phyloP scores from a whole-genome alignment of 2,113 vertebrate species.

The Sialia sialis region DNA sequence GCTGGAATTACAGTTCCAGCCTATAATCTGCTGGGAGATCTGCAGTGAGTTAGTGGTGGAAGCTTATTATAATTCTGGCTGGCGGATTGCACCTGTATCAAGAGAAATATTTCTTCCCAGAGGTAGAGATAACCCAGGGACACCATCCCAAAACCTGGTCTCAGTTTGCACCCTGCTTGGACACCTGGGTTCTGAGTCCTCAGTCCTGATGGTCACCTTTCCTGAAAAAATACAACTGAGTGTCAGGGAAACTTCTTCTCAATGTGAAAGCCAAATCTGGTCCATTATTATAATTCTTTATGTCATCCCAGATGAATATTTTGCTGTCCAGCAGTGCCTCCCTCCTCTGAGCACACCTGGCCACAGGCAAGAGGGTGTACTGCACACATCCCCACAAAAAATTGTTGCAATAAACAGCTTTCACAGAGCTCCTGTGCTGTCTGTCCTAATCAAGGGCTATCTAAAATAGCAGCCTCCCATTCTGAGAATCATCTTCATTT shows the following conservation, averaged over 20 bases:
- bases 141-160: neutral
- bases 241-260: neutral
- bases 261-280: neutral
- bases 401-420: neutral
- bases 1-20: neutral
- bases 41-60: neutral
- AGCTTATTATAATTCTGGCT: neutral
- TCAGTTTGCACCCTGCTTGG: neutral
- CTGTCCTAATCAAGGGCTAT: neutral
- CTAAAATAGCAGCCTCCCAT: neutral
- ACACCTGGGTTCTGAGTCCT: neutral
- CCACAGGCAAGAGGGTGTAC: accelerated
- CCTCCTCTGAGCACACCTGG: neutral
- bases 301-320: neutral
- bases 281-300: neutral
- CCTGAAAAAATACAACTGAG: neutral
- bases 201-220: neutral
- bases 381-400: neutral
- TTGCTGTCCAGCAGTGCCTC: neutral
- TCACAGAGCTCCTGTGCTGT: neutral
- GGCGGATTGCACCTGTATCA: neutral
- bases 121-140: too few species aligned
- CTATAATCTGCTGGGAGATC: neutral
- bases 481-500: neutral
- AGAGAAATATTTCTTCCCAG: neutral